Evolutionary conservation across 2,113 vertebrate genomes (phyloP), one percentile per base, ranked within the genome.

Genomic region (Mesoclemmys tuberculata): DNA sequence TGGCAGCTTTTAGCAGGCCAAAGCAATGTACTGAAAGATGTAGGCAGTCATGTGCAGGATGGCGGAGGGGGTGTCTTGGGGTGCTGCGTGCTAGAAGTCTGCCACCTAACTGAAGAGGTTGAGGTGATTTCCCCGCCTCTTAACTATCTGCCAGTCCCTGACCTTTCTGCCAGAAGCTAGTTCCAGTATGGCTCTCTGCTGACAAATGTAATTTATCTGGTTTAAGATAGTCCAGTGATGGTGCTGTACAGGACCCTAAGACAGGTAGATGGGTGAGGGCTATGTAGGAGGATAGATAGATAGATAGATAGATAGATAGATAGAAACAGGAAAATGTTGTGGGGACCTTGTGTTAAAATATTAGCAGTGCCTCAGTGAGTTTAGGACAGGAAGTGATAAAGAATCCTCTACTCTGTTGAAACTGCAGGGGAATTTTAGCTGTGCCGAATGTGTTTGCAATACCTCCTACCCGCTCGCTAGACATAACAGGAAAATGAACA

Each of bases 381-480:
- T 89, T 14, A 87, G 94, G 85, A 85, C 51, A 89, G 94, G 94
- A 94, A 94, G 94, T 91, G 92, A 94, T 91, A 24, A 56, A 56
- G 95, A 94, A 96, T 94, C 93, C 94, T 95, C 91, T 83, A 89
- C 90, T 94, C 94, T 80, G 38, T 94, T 90, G 90, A 94, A 95
- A 96, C 85, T 86, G 75, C 92, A 54, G 68, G 90, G 95, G 90
- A 90, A 91, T 85, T 75, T 94, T 90, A 95, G 88, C 83, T 94
- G 92, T 88, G 87, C n/a, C 1, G 38, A 91, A 79, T 95, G 82
- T 55, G 87, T 94, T 92, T 96, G 95, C 92, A 88, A 91, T 95
- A 87, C 94, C 90, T 96, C 94, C 95, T 94, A 95, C 80, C 92
- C 91, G 90, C 14, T 44, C 90, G 77, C 80, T 88, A 94, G 95